Evolutionary conservation across 2,797 vertebrate genomes (phyloP).

Genomic region (Gouania willdenowi): DNA sequence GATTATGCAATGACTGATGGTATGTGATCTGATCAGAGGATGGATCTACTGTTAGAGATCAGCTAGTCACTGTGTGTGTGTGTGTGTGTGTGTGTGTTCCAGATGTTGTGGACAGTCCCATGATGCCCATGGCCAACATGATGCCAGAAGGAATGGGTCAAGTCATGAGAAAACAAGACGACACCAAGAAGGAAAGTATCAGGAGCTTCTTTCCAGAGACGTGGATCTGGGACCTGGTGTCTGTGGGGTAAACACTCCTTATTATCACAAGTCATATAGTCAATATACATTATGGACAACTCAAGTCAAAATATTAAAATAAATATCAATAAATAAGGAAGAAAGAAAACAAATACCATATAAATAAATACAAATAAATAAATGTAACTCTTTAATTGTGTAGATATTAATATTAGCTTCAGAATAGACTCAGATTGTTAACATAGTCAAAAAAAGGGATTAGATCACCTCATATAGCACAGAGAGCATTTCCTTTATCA

Average conservation of each 20-base stretch:
- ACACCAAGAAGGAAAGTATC: slow-evolving; percentile 34
- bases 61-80: not conserved
- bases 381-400: no score
- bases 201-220: slow-evolving; percentile 75
- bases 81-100: not conserved
- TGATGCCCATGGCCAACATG: slow-evolving; percentile 34
- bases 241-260: slow-evolving; percentile 67
- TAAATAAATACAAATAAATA: no score
- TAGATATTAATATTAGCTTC: no score
- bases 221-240: slow-evolving; percentile 82
- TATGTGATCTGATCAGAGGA: not conserved
- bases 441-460: no score
- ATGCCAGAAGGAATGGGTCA: not conserved
- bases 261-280: no score
- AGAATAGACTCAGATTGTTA: no score
- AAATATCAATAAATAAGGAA: no score
- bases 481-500: no score
- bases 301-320: no score
- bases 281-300: no score
- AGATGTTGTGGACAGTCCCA: not conserved
- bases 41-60: slow-evolving; percentile 25
- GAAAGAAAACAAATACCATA: no score
- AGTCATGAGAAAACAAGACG: not conserved
- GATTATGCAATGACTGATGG: not conserved
- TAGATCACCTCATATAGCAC: no score